Base-by-base conservation (phyloP, 2,797 vertebrate genomes). In the Helarctos malayanus region DNA sequence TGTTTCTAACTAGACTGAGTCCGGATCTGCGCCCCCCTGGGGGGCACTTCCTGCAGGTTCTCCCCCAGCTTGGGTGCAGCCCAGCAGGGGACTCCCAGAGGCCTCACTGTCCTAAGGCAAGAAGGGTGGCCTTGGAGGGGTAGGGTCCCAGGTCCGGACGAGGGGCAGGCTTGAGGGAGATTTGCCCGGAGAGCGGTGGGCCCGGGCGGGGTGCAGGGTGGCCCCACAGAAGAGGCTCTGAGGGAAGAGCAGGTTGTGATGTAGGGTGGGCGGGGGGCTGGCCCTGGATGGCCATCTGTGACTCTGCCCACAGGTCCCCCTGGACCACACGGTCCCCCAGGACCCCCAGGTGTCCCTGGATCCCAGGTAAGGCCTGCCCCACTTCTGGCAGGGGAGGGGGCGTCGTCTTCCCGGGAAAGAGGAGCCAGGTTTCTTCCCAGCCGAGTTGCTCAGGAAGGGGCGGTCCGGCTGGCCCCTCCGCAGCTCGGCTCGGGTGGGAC, bases 251-350 rank as follows among this genome's bases (percentile, higher is more conserved):
- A 9, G 47, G 52, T 5, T 21, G 25, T 0, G 12, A 45, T 15
- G 1, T 6, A 5, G 35, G 19, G 18, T 3, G 3, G 56, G 23
- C 49, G 19, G 23, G 11, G 32, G 25, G 16, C 49, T 41, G 59
- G 49, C 38, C 9, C 45, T 41, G 35, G 97, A 5, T 94, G 98
- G 97, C 96, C 87, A 23, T 41, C 49, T 63, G 13, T 87, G 71
- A 49, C 97, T 96, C 75, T 99, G 27, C 97, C 98, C 27, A 97
- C 98, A 88, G 99, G 99, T 32, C 98, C 98, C n/a, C 98, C 98
- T 25, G 99, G 99, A 92, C 99, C 98, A 80, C 99, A 98, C 38
- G 99, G 99, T 5, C 98, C 98, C 41, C 98, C 99, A 54, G 99
- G 99, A 93, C 98, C 99, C 18, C 84, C 97, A 0, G 99, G 99